phyloP scores from a whole-genome alignment of 2,113 vertebrate species.

The Synodontis membranacea region DNA sequence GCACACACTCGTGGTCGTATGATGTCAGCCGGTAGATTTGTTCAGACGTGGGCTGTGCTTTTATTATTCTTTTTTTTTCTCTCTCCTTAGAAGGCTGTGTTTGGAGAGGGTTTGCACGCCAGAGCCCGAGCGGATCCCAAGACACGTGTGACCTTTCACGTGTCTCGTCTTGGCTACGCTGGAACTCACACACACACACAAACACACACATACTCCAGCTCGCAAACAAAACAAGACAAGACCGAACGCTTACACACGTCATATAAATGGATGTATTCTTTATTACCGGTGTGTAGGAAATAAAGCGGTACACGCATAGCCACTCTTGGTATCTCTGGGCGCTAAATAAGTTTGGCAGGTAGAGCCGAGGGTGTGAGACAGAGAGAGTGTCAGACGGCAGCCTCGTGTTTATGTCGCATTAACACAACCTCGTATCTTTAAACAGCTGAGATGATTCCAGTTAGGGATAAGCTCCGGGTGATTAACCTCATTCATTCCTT shows the following conservation, averaged over 20 bases:
- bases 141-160: constrained; percentile 11
- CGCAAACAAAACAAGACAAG: not conserved
- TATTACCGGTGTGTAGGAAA: not conserved
- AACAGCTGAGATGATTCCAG: constrained; percentile 35
- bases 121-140: constrained; percentile 2
- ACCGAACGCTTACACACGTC: not conserved
- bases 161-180: not conserved
- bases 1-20: not conserved
- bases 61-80: not conserved
- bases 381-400: not conserved
- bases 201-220: too few species aligned
- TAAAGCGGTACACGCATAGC: not conserved
- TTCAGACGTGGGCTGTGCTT: not conserved
- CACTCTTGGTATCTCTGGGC: too few species aligned
- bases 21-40: constrained; percentile 20
- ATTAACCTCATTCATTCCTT: constrained; percentile 17
- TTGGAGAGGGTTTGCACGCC: constrained; percentile 21
- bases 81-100: constrained; percentile 28
- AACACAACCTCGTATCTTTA: constrained; percentile 32
- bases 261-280: not conserved
- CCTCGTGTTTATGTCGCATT: constrained; percentile 6
- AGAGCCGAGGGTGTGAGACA: not conserved
- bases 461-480: constrained; percentile 17
- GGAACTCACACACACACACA: not conserved
- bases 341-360: not conserved